phyloP scores from a whole-genome alignment of 92 coral and sea anemone genomes.

The Actinernus sp. region DNA sequence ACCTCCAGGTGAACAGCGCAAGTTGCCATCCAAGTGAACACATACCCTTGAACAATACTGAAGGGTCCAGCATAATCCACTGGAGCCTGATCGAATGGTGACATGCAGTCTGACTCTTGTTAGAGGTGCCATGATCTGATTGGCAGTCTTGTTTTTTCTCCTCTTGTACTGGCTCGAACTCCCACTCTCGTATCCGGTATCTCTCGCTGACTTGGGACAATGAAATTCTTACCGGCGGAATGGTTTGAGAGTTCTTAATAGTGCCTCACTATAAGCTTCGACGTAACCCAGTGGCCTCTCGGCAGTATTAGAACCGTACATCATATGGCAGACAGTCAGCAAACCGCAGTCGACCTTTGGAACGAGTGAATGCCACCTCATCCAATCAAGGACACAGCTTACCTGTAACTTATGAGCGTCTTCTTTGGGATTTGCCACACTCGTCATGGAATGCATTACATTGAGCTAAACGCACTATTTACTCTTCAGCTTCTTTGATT shows the following conservation, averaged over 20 bases:
- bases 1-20: conserved; percentile 37
- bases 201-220: conserved; percentile 54
- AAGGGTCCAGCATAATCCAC: conserved; percentile 47
- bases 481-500: conserved; percentile 44
- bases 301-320: conserved; percentile 36
- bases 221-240: conserved; percentile 59
- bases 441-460: conserved; percentile 32
- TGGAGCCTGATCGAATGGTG: conserved; percentile 22
- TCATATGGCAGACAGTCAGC: conserved; percentile 50
- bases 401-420: too few species aligned
- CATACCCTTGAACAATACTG: conserved; percentile 26
- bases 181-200: conserved; percentile 55
- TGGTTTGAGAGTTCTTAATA: conserved; percentile 60
- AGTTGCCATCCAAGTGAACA: conserved; percentile 22
- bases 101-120: conserved; percentile 18
- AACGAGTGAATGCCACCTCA: too few species aligned
- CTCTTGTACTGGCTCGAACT: conserved; percentile 28
- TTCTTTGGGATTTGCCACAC: too few species aligned
- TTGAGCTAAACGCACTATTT: conserved; percentile 33
- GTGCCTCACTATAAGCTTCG: conserved; percentile 37
- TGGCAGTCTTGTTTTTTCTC: conserved; percentile 6
- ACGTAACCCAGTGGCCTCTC: conserved; percentile 51
- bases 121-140: conserved; percentile 28
- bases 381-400: conserved; percentile 42
- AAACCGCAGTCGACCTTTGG: too few species aligned